phyloP scores from a whole-genome alignment of 2,113 vertebrate genomes.

The Paradisaea rubra region DNA sequence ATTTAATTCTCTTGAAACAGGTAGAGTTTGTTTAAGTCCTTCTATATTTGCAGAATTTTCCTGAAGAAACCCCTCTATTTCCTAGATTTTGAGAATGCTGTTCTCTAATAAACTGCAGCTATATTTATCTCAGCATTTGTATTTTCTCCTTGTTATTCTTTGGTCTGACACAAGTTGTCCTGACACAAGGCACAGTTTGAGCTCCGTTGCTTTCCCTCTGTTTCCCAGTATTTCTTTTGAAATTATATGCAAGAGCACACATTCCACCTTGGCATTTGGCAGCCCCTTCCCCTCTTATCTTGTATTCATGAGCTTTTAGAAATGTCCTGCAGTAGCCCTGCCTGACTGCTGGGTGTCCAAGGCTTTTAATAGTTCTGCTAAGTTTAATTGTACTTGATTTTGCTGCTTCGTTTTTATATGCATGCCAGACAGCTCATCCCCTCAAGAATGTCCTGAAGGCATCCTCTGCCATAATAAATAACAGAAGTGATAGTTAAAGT shows the following conservation, averaged over 20 bases:
- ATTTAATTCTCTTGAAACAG: neutral
- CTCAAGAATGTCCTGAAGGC: constrained; percentile 55
- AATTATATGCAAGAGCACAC: neutral
- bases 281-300: neutral
- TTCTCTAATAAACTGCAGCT: neutral
- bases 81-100: neutral
- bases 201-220: neutral
- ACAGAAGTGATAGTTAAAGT: constrained; percentile 38
- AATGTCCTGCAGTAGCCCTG: neutral
- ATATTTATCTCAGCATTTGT: neutral
- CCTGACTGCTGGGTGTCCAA: neutral
- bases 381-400: constrained; percentile 56
- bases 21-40: neutral
- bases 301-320: neutral
- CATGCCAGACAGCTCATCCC: constrained; percentile 48
- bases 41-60: neutral
- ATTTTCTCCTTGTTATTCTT: neutral
- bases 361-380: constrained; percentile 42
- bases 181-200: neutral
- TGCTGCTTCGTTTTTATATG: constrained; percentile 20
- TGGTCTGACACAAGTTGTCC: neutral
- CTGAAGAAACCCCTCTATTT: neutral
- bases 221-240: neutral
- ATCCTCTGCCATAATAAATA: constrained; percentile 43
- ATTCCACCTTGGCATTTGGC: neutral